A percentile compares a stretch with the other conserved stretches of the same genome.
Evolutionary conservation across 2,797 vertebrate species (phyloP).

Genomic region (Sus cebifrons): DNA sequence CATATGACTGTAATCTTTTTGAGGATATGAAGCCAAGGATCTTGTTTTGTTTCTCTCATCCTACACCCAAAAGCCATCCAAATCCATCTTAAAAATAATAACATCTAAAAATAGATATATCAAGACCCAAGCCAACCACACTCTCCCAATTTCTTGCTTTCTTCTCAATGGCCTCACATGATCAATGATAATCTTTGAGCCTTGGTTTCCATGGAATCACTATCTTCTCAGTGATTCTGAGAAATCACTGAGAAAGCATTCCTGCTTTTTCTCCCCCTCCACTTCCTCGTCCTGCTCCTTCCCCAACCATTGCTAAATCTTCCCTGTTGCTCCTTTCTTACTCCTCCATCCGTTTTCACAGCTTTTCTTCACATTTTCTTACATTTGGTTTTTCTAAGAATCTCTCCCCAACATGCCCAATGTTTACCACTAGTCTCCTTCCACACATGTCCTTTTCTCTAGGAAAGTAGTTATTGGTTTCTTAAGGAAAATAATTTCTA

Average conservation of each 20-base stretch:
- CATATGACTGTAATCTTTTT: neutral
- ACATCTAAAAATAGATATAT: neutral
- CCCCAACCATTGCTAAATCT: neutral
- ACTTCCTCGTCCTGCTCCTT: neutral
- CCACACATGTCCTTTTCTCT: neutral
- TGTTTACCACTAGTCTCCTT: constrained; percentile 4
- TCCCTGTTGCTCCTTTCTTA: neutral
- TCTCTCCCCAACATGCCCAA: neutral
- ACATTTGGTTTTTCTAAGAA: neutral
- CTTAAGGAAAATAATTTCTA: constrained; percentile 5
- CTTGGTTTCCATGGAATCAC: neutral
- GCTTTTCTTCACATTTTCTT: neutral
- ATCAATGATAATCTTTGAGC: neutral
- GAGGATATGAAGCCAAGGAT: neutral
- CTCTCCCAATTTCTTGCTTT: neutral
- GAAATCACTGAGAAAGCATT: neutral
- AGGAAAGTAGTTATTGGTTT: neutral
- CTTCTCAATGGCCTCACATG: neutral
- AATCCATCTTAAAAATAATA: constrained; percentile 1
- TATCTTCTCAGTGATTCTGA: neutral
- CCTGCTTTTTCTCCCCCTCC: neutral
- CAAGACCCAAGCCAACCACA: neutral
- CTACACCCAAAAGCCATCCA: neutral
- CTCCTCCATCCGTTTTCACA: neutral
- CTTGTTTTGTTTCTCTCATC: neutral